These are phyloP conservation scores for Aurelia aurita DNA, from an alignment of 30 jellyfish, hydroid and myxozoan species.

Conservation along the genomic window DNA sequence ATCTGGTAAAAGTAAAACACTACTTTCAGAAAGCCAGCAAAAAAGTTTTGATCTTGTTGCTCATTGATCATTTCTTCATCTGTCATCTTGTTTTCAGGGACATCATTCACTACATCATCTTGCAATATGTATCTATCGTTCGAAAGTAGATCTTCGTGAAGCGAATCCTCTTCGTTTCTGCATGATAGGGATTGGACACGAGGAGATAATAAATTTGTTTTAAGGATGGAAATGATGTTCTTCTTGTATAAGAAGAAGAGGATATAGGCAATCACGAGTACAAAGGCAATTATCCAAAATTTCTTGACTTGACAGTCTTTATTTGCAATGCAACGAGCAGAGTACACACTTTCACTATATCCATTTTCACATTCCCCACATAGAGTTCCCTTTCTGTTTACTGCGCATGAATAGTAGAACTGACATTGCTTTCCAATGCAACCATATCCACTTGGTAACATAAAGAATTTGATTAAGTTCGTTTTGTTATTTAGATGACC, in stretches of 20 bases:
- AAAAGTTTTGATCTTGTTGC: neutral
- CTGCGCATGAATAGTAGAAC: constrained; percentile 16
- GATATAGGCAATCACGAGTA: constrained; percentile 1
- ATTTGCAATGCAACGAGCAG: constrained; percentile 13
- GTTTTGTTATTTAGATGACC: neutral
- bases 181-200: neutral
- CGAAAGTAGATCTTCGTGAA: neutral
- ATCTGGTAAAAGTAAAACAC: constrained; percentile 22
- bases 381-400: constrained; percentile 14
- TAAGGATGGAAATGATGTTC: neutral
- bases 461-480: neutral
- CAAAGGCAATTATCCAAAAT: constrained; percentile 8
- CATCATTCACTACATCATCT: neutral
- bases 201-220: neutral
- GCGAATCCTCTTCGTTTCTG: neutral
- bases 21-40: constrained; percentile 3
- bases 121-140: neutral
- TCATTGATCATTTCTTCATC: neutral
- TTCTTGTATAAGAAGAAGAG: constrained; percentile 4
- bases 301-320: neutral
- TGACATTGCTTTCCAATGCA: constrained; percentile 5
- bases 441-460: constrained; percentile 24
- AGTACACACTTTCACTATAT: constrained; percentile 7
- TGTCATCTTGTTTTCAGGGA: neutral
- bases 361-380: constrained; percentile 17